Base-by-base conservation (phyloP, 2,888 invertebrate genomes). In the Drosophila affinis region DNA sequence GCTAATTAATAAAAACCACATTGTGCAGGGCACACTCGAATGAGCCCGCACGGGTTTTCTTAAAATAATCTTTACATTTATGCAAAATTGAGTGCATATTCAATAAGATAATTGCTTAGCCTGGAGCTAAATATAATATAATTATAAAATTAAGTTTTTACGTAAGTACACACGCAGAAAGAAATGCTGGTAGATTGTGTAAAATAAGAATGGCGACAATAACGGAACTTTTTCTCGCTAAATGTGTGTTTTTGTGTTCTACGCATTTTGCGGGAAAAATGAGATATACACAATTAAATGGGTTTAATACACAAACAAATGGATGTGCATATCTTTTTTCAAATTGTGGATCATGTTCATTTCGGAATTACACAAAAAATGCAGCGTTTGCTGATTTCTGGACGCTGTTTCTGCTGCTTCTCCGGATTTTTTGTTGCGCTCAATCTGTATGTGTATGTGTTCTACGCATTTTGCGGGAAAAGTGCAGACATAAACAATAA, bases 21-120 rank as follows among this genome's bases (percentile, higher is more conserved):
- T 14, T 6, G 39, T 7, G 39, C 14, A 7, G 2, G 5, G 3
- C 9, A 34, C 5, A 57, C 14, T 14, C 14, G 12, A 61, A 14
- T 14, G 17, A 9, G 56, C 56, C 45, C 61, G n/a, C 9, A 52
- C 9, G 27, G 17, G 39, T 18, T 39, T 2, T 18, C 2, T 10
- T 18, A 29, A 29, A 27, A n/a, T 17, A 52, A 3, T 17, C 7
- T 3, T 3, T 18, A 45, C 2, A 9, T 32, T 58, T 48, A 29
- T 58, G 58, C 59, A 53, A n/a, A 12, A 17, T 21, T 9, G 4
- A 44, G 58, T 67, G 68, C 59, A 59, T 67, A 59, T 52, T 45
- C 27, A 27, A 9, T 24, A 14, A 24, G 12, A n/a, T 7, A 7
- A n/a, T 39, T 39, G 5, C n/a, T 39, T n/a, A 39, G 39, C 39